Evolutionary conservation across 2,888 invertebrate genomes (phyloP), one percentile per base, ranked within the genome.

Genomic region (Melanostoma mellinum): DNA sequence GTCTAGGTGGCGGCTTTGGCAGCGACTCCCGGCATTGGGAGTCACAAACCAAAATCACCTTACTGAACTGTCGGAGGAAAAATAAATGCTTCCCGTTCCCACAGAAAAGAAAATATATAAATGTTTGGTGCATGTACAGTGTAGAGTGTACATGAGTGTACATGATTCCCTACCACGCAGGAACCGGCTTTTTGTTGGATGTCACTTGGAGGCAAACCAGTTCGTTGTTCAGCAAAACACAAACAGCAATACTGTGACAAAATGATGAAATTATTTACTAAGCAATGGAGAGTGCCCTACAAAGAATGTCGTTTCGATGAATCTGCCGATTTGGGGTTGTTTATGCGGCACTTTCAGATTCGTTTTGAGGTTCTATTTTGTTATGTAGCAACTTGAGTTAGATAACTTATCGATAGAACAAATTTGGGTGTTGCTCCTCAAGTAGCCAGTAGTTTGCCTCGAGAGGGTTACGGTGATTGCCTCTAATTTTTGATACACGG

Each of bases 111-210:
- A 33, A 56, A 40, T 46, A 44, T 48, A 67, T 58, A 74, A 68
- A 38, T 63, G 6, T 61, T 33, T 35, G 20, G 33, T 33, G 35
- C 50, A 6, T 63, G 40, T n/a, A 63, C 36, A 10, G 1, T 0
- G 48, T 48, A 48, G 48, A 50, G 50, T 50, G 63, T 63, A 46
- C 42, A 32, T 77, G 20, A 20, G 0, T 20, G 20, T 20, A 68
- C 58, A 46, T 63, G 58, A 58, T 36, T 63, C 63, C 63, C 50
- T 78, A 73, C 63, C 82, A 82, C 73, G 82, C 77, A 82, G 82
- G 82, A 82, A 82, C 82, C 82, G 82, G 82, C 82, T 82, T 82
- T 82, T 82, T 69, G 63, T 30, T 68, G 61, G 60, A 63, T 82
- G 63, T 82, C 80, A 81, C 58, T 67, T 44, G 60, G 42, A 52